Conservation (phyloP, 2,113 vertebrate species). For the Electrona antarctica region DNA sequence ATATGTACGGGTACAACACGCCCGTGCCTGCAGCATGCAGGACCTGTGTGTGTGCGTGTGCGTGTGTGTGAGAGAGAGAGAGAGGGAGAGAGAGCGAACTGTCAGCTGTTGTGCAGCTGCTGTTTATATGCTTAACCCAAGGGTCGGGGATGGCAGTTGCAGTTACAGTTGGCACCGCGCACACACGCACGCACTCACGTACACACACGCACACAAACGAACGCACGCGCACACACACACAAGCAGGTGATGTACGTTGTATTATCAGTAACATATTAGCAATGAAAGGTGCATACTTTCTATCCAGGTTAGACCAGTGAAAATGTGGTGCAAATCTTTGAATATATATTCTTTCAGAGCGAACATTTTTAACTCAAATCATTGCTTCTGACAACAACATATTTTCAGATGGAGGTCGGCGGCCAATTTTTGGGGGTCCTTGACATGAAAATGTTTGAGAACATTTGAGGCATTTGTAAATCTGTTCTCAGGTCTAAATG, state of each 20-base stretch:
- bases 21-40: slow-evolving; percentile 46
- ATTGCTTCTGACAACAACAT: too few relatives aligned
- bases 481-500: too few relatives aligned
- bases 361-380: too few relatives aligned
- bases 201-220: neutral
- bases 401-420: too few relatives aligned
- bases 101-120: slow-evolving; percentile 67
- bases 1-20: slow-evolving; percentile 48
- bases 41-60: slow-evolving; percentile 10
- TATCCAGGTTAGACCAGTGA: too few relatives aligned
- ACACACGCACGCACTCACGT: neutral
- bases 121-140: slow-evolving; percentile 54
- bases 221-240: neutral
- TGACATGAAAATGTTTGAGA: too few relatives aligned
- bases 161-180: slow-evolving; percentile 14
- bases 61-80: slow-evolving; percentile 14
- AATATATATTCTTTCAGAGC: too few relatives aligned
- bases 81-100: slow-evolving; percentile 25
- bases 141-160: slow-evolving; percentile 15
- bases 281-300: neutral
- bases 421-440: too few relatives aligned
- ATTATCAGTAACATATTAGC: neutral
- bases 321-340: too few relatives aligned
- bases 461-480: too few relatives aligned
- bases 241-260: neutral